A percentile compares a stretch with the other conserved stretches of the same genome.
Evolutionary conservation across 2,888 invertebrate genomes (phyloP).

Genomic region (Pollenia griseotomentosa): DNA sequence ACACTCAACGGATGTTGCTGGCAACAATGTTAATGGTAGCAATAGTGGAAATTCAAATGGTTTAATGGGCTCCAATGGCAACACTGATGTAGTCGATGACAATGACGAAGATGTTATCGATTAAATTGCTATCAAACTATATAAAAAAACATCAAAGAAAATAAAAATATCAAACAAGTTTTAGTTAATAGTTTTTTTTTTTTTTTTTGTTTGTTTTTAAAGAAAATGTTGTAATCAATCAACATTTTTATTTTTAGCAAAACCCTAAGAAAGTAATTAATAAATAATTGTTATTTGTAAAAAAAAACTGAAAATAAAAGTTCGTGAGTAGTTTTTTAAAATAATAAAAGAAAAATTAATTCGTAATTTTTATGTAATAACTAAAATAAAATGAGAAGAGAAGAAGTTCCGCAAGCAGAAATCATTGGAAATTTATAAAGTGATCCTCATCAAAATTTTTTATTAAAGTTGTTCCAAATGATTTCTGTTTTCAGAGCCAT

Average conservation of each 20-base stretch:
- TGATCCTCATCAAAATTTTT: not conserved
- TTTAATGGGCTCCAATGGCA: constrained; percentile 76
- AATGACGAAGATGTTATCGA: constrained; percentile 82
- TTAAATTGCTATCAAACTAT: constrained; percentile 72
- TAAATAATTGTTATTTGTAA: constrained; percentile 75
- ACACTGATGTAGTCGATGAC: constrained; percentile 80
- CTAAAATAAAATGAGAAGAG: constrained; percentile 17
- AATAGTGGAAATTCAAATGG: constrained; percentile 75
- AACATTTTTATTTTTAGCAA: constrained; percentile 57
- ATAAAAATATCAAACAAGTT: constrained; percentile 52
- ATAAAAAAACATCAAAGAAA: constrained; percentile 71
- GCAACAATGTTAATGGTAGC: constrained; percentile 66
- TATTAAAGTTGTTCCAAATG: not conserved
- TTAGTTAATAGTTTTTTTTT: constrained; percentile 73
- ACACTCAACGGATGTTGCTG: constrained; percentile 74
- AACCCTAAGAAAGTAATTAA: constrained; percentile 60
- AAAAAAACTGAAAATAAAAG: constrained; percentile 70
- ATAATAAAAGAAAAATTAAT: constrained; percentile 64
- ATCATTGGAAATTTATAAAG: not conserved
- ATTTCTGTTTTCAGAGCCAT: constrained; percentile 19
- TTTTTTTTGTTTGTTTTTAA: constrained; percentile 3
- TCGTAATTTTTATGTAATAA: constrained; percentile 79
- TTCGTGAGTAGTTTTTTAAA: constrained; percentile 72
- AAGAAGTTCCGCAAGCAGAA: constrained; percentile 8
- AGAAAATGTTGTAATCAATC: constrained; percentile 59